phyloP scores from a whole-genome alignment of 2,888 invertebrate species.

The Agriopis marginaria region DNA sequence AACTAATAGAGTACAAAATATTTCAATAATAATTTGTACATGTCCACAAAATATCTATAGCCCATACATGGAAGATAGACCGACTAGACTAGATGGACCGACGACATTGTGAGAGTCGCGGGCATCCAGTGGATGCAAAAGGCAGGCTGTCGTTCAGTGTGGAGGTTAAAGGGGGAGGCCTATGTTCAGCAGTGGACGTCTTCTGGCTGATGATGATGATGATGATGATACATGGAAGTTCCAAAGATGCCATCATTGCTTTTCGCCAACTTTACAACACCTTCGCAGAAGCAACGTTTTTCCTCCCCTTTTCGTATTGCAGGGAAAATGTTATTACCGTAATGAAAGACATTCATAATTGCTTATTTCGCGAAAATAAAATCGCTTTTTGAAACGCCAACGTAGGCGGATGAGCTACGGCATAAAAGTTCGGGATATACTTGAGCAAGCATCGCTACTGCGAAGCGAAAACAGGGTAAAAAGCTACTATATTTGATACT shows the following conservation, averaged over 20 bases:
- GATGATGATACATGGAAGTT: conserved; percentile 4
- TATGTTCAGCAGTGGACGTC: too few species aligned
- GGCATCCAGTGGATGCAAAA: too few species aligned
- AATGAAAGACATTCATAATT: conserved; percentile 44
- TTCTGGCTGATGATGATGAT: too few species aligned
- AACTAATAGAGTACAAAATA: too few species aligned
- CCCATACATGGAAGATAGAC: too few species aligned
- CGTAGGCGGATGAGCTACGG: conserved; percentile 48
- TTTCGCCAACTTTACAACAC: conserved; percentile 13
- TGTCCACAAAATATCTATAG: too few species aligned
- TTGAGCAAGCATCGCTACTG: conserved; percentile 15
- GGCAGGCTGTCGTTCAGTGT: too few species aligned
- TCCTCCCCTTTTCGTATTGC: conserved; percentile 20
- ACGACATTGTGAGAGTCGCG: too few species aligned
- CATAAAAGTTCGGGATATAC: conserved; percentile 13
- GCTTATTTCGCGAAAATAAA: conserved; percentile 49
- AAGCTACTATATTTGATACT: too few species aligned
- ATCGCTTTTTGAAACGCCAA: conserved; percentile 49
- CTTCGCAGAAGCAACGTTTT: conserved; percentile 27
- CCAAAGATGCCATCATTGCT: conserved; percentile 3
- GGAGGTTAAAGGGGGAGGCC: too few species aligned
- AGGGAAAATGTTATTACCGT: conserved; percentile 37
- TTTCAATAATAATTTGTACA: too few species aligned
- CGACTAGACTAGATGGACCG: too few species aligned
- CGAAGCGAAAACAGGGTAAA: neutral